Percentiles rank a stretch among this genome's conserved stretches.
Evolutionary conservation across 2,888 invertebrate genomes (phyloP).

Genomic region (Oligia latruncula): DNA sequence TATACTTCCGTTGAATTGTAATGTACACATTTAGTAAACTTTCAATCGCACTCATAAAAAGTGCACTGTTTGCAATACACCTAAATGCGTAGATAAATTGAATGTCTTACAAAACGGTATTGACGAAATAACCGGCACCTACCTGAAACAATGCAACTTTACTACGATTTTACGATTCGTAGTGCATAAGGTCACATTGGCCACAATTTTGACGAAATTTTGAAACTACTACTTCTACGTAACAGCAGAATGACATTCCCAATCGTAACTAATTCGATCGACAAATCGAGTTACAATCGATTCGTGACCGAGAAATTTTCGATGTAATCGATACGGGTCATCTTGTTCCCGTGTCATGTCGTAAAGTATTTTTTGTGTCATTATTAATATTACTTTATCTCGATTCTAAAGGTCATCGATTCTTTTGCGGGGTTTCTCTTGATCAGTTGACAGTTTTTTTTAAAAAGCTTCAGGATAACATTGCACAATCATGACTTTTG

Average conservation of each 20-base stretch:
- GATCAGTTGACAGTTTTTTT: conserved; percentile 9
- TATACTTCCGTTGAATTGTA: not conserved
- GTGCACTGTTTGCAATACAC: conserved; percentile 20
- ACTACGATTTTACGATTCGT: conserved; percentile 14
- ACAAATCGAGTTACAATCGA: conserved; percentile 64
- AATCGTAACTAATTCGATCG: conserved; percentile 58
- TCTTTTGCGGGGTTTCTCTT: conserved; percentile 18
- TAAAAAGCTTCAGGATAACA: conserved; percentile 11
- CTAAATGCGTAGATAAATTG: conserved; percentile 23
- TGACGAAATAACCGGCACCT: conserved; percentile 1
- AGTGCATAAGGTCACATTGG: conserved; percentile 36
- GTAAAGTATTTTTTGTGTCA: conserved; percentile 38
- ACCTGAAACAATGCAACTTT: not conserved
- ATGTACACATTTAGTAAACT: not conserved
- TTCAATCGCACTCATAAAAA: conserved; percentile 19
- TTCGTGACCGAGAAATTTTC: conserved; percentile 73
- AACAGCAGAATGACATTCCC: conserved; percentile 45
- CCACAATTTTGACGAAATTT: conserved; percentile 41
- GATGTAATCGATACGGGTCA: conserved; percentile 72
- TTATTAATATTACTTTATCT: conserved; percentile 51
- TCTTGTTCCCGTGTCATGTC: conserved; percentile 53
- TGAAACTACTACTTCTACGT: conserved; percentile 24
- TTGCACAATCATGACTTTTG: conserved; percentile 20
- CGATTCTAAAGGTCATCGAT: conserved; percentile 56
- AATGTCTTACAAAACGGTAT: conserved; percentile 27